Conservation (phyloP, 2,113 vertebrate species). For the Petaurus breviceps region DNA sequence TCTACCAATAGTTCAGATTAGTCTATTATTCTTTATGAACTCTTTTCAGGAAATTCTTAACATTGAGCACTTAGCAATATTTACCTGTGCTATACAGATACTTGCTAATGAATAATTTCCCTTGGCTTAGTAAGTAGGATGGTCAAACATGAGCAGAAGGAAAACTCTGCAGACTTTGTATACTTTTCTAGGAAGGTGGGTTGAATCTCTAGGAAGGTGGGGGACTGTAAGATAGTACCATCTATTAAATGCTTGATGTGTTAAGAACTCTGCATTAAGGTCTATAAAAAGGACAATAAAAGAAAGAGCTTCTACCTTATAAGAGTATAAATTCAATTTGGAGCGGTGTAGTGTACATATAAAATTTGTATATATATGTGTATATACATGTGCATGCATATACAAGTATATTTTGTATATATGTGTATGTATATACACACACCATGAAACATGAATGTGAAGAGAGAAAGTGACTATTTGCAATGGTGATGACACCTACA, state of each 20-base stretch:
- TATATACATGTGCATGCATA: too few species aligned
- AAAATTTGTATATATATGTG: too few species aligned
- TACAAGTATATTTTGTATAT: too few species aligned
- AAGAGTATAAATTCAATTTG: neutral
- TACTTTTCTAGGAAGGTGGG: neutral
- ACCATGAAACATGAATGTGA: too few species aligned
- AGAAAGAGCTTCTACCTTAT: too few species aligned
- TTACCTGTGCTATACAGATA: constrained; percentile 17
- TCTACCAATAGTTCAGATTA: constrained; percentile 1
- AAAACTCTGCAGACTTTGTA: neutral
- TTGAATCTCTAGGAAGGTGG: neutral
- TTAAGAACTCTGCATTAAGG: neutral
- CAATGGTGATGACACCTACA: too few species aligned
- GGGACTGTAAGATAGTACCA: neutral
- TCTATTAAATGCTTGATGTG: neutral
- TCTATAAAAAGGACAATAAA: too few species aligned
- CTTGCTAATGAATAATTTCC: constrained; percentile 32
- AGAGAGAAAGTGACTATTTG: neutral
- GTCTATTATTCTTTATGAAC: neutral
- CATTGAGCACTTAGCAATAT: constrained; percentile 43
- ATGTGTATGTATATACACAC: neutral
- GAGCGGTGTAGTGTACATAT: neutral
- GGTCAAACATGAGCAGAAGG: neutral
- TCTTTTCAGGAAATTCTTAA: constrained; percentile 8
- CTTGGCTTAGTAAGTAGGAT: neutral